Base-by-base conservation (phyloP, 2,113 vertebrate species). In the Speoplatyrhinus poulsoni region DNA sequence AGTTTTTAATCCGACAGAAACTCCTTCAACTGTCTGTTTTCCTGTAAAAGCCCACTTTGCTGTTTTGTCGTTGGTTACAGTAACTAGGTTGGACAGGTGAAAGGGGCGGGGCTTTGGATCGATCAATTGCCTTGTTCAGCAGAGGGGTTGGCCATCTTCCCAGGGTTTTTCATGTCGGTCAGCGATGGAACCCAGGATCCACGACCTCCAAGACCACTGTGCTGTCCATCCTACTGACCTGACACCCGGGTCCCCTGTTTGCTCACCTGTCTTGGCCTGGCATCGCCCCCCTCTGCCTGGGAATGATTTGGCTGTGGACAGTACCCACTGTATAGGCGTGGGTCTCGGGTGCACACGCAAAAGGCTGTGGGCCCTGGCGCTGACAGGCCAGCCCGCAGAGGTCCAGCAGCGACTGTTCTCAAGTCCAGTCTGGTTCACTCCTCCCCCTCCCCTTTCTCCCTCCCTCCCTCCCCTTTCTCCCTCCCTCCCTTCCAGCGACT, bases 401-500 rank as follows among this genome's bases (percentile, higher is more conserved):
- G 60, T 49, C 12, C 9, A 33, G 49, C 47, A 17, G 16, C 55
- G 16, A 11, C 26, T 11, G 9, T 33, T 19, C 55, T 19, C 26
- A 8, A 33, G 7, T 66, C 50, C 46, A 46, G 4, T n/a, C 62
- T 81, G 16, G 70, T 77, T 65, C 57, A 15, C 47, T n/a, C n/a
- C n/a, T n/a, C 46, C 12, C 41, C 49, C 33, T 64, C 60, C 72
- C 75, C 67, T 62, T n/a, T n/a, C n/a, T n/a, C n/a, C n/a, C n/a
- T n/a, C n/a, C n/a, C n/a, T n/a, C n/a, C 61, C 63, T 60, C 55
- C 67, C 76, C 65, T 46, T 60, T 70, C 68, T n/a, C n/a, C n/a
- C n/a, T n/a, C n/a, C n/a, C n/a, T n/a, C n/a, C n/a, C n/a, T n/a
- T n/a, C n/a, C 47, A 17, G 16, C 55, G 16, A 11, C 26, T 11